These are phyloP conservation scores for Axis porcinus DNA, from an alignment of 2,113 vertebrate genomes.

Conservation along the genomic window DNA sequence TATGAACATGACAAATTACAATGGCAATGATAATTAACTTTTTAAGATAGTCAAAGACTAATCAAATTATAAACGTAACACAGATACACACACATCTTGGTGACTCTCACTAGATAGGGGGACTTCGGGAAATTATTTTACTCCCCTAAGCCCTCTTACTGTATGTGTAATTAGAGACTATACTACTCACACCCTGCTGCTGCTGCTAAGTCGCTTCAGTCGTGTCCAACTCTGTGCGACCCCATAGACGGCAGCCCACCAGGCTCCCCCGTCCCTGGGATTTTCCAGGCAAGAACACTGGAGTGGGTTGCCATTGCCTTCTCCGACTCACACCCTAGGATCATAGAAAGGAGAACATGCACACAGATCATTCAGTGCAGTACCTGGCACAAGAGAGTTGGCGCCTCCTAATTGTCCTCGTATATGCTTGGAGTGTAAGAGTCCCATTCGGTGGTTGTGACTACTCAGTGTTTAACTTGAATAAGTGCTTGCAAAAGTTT, in stretches of 20 bases:
- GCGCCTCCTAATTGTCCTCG: neutral
- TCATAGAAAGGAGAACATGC: neutral
- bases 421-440: neutral
- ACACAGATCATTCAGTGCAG: neutral
- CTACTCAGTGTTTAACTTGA: neutral
- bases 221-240: fast-evolving
- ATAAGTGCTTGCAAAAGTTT: neutral
- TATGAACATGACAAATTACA: neutral
- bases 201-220: too few relatives aligned
- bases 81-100: neutral
- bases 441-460: neutral
- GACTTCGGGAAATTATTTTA: neutral
- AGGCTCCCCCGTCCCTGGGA: too few relatives aligned
- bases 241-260: too few relatives aligned
- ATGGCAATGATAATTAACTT: neutral
- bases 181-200: neutral
- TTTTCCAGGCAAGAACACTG: too few relatives aligned
- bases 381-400: neutral
- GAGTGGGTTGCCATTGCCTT: too few relatives aligned
- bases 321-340: neutral
- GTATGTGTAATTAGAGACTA: neutral
- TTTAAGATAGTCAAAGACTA: neutral
- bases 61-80: neutral
- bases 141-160: neutral
- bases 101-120: neutral